A percentile compares a stretch with the other conserved stretches of the same genome.
phyloP scores from a whole-genome alignment of 2,888 invertebrate genomes.

The Entomobrya multifasciata region DNA sequence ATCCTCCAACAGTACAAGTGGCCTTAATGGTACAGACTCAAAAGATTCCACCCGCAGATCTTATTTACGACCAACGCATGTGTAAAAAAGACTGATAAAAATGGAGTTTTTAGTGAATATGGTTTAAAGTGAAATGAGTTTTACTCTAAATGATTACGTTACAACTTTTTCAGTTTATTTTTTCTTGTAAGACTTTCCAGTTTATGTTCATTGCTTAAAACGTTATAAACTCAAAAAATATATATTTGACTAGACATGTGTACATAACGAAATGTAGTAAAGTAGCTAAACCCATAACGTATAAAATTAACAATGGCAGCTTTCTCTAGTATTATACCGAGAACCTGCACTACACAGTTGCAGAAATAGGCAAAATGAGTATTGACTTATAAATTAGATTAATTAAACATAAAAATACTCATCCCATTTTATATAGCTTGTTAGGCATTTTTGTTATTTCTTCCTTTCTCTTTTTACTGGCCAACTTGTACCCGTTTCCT shows the following conservation, averaged over 20 bases:
- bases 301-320: slow-evolving; percentile 3
- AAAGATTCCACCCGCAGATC: slow-evolving; percentile 27
- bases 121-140: too few relatives aligned
- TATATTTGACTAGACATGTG: slow-evolving; percentile 29
- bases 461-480: background rate
- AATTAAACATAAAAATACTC: too few relatives aligned
- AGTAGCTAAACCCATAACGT: too few relatives aligned
- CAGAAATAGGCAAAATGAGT: background rate
- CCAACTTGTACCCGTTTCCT: background rate
- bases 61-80: slow-evolving; percentile 72
- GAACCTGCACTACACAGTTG: too few relatives aligned
- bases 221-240: too few relatives aligned
- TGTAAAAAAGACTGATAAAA: slow-evolving; percentile 58
- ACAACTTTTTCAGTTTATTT: background rate
- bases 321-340: slow-evolving; percentile 12
- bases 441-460: too few relatives aligned
- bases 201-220: slow-evolving; percentile 13
- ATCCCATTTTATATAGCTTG: too few relatives aligned
- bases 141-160: too few relatives aligned
- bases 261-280: slow-evolving; percentile 10
- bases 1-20: slow-evolving; percentile 19
- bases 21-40: slow-evolving; percentile 48
- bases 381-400: background rate
- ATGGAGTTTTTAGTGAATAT: background rate
- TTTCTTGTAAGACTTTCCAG: background rate